Evolutionary conservation across 2,113 vertebrate genomes (phyloP).

Genomic region (Gobio gobio): DNA sequence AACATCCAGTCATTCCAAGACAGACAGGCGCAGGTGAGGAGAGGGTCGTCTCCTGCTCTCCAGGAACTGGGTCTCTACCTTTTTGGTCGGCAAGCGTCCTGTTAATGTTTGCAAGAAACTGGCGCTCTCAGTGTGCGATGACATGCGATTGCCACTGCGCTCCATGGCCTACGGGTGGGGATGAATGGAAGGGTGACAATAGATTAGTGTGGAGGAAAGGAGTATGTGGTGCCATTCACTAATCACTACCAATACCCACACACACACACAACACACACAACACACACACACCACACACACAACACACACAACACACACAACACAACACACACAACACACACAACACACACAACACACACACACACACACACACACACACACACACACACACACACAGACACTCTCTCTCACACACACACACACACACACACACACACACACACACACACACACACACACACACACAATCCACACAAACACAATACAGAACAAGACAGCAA

Average conservation of each 20-base stretch:
- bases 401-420: neutral
- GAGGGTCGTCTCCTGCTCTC: constrained; percentile 67
- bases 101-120: constrained; percentile 99
- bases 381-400: neutral
- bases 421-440: neutral
- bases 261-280: neutral
- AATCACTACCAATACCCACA: constrained; percentile 45
- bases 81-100: constrained; percentile 99
- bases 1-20: constrained; percentile 71
- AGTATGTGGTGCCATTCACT: constrained; percentile 61
- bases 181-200: constrained; percentile 96
- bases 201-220: constrained; percentile 85
- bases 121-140: constrained; percentile 99
- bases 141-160: constrained; percentile 99
- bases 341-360: neutral
- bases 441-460: neutral
- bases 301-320: neutral
- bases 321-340: no score
- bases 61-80: constrained; percentile 87
- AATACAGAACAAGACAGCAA: neutral
- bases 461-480: neutral
- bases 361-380: neutral
- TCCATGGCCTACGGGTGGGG: constrained; percentile 97
- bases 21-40: constrained; percentile 67
- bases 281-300: neutral